Percentiles rank a stretch among this genome's conserved stretches.
These are phyloP conservation scores for Girardinus metallicus DNA, from an alignment of 2,797 vertebrate species.

Conservation along the genomic window DNA sequence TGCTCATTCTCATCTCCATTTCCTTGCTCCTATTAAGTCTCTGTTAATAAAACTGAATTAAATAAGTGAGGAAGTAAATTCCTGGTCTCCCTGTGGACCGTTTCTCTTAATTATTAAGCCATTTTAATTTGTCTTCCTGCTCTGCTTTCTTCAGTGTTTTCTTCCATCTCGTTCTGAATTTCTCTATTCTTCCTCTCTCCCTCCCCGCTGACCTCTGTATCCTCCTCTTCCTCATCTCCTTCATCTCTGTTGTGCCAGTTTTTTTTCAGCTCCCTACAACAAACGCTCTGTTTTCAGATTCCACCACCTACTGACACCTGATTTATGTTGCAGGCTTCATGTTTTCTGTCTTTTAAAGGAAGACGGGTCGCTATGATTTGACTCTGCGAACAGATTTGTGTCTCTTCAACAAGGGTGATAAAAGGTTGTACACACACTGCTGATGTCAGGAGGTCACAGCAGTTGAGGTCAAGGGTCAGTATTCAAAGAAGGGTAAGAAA, in stretches of 20 bases:
- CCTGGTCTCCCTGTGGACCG: neutral
- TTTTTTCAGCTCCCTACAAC: conserved; percentile 63
- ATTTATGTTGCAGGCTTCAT: conserved; percentile 20
- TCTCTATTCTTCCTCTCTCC: neutral
- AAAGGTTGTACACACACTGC: conserved; percentile 26
- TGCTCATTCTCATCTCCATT: neutral
- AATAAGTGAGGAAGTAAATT: neutral
- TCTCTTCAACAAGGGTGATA: conserved; percentile 8
- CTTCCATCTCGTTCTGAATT: neutral
- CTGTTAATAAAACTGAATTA: conserved; percentile 4
- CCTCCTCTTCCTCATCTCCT: neutral
- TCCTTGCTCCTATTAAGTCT: neutral
- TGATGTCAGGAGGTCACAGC: conserved; percentile 30
- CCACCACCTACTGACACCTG: conserved; percentile 30
- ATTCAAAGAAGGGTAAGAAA: conserved; percentile 32
- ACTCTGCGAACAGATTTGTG: conserved; percentile 29
- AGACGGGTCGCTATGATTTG: conserved; percentile 2
- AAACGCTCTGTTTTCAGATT: conserved; percentile 61
- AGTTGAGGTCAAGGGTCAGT: conserved; percentile 54
- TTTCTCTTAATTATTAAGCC: conserved; percentile 3
- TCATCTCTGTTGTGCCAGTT: conserved; percentile 18
- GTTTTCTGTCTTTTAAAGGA: conserved; percentile 22
- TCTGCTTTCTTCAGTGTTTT: neutral
- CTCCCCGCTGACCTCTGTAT: neutral
- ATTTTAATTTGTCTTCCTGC: neutral